Conservation (phyloP, 2,113 vertebrate genomes). For the Helogale parvula region DNA sequence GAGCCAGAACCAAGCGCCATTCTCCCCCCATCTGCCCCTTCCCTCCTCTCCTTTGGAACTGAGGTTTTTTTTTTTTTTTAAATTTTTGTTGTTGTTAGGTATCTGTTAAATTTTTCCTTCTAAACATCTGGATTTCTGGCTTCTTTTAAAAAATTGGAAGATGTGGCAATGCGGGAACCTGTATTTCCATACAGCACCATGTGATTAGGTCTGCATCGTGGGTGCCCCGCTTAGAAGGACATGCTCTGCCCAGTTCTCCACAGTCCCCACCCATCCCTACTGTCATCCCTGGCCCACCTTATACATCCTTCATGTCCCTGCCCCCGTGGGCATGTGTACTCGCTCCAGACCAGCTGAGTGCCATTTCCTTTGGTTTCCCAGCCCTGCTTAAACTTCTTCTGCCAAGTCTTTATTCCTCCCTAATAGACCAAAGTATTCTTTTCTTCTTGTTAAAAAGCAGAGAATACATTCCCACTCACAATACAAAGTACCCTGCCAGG, state of each 20-base stretch:
- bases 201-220: rapidly evolving
- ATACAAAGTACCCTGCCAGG: background rate
- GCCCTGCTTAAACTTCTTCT: background rate
- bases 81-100: background rate
- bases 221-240: background rate
- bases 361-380: background rate
- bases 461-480: background rate
- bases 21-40: background rate
- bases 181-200: too few species aligned
- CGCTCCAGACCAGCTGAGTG: background rate
- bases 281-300: background rate
- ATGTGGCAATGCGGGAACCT: background rate
- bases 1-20: too few species aligned
- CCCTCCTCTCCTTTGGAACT: background rate
- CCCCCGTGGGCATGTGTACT: background rate
- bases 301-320: background rate
- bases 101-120: background rate
- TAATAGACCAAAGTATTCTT: background rate
- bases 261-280: background rate
- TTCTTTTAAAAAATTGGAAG: background rate
- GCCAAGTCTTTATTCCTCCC: background rate
- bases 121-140: background rate
- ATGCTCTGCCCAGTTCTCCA: background rate
- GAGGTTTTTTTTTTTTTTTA: background rate
- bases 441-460: background rate